Evolutionary conservation across 2,888 invertebrate species (phyloP).

Genomic region (Luffia ferchaultella): DNA sequence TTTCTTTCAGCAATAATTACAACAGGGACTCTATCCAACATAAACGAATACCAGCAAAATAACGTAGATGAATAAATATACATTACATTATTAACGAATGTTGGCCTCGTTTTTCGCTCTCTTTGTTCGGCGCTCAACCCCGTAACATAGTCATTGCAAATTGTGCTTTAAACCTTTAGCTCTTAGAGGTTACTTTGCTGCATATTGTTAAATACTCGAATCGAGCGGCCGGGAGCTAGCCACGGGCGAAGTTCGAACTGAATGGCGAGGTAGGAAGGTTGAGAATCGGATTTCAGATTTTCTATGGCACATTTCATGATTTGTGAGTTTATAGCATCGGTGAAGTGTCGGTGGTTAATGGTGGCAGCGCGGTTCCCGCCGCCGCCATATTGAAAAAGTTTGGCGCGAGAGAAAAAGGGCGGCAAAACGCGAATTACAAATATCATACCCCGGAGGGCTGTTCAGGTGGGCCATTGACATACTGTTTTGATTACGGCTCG

Average conservation of each 20-base stretch:
- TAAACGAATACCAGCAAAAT: constrained; percentile 44
- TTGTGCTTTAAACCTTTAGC: constrained; percentile 42
- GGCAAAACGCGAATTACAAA: constrained; percentile 18
- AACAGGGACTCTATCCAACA: constrained; percentile 38
- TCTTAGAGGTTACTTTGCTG: constrained; percentile 55
- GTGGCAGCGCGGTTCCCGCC: constrained; percentile 58
- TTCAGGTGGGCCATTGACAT: background rate
- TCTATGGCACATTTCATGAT: constrained; percentile 58
- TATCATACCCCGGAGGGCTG: background rate
- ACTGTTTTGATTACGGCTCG: background rate
- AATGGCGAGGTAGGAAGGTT: constrained; percentile 21
- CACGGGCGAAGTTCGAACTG: background rate
- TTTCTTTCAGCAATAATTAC: constrained; percentile 13
- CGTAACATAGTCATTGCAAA: constrained; percentile 44
- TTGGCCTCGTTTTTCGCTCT: constrained; percentile 63
- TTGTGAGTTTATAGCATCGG: constrained; percentile 67
- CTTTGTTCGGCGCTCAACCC: constrained; percentile 61
- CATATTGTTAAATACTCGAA: constrained; percentile 32
- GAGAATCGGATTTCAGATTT: constrained; percentile 25
- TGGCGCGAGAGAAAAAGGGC: constrained; percentile 49
- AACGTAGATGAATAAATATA: constrained; percentile 62
- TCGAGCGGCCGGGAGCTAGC: background rate
- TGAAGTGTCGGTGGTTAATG: constrained; percentile 66
- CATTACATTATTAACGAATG: constrained; percentile 66
- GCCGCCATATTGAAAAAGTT: constrained; percentile 65